Conservation (phyloP, 2,797 vertebrate genomes). For the Enteromius unitaeniatus region DNA sequence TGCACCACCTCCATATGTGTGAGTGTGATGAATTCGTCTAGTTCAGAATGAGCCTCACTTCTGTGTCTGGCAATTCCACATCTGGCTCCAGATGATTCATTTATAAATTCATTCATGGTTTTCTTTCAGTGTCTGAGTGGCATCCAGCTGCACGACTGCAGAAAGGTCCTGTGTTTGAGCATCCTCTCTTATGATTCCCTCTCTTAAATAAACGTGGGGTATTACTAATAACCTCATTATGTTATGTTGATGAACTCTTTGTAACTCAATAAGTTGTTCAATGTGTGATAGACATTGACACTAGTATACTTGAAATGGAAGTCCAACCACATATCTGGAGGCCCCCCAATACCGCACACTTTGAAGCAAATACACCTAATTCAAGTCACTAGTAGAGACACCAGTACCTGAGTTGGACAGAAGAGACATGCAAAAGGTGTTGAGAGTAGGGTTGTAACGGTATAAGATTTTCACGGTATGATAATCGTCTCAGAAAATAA, state of each 20-base stretch:
- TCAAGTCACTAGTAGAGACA: background rate
- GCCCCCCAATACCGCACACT: background rate
- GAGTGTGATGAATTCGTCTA: background rate
- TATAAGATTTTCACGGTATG: too few relatives aligned
- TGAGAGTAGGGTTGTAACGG: too few relatives aligned
- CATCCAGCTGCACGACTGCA: background rate
- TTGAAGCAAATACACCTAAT: background rate
- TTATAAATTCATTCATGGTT: background rate
- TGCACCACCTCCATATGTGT: background rate
- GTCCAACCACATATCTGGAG: background rate
- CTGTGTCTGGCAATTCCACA: constrained; percentile 3
- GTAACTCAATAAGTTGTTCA: background rate
- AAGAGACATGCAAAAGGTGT: too few relatives aligned
- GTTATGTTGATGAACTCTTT: too few relatives aligned
- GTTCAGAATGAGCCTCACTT: constrained; percentile 5
- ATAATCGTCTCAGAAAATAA: too few relatives aligned
- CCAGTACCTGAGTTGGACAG: background rate
- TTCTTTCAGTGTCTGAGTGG: background rate
- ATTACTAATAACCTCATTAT: background rate
- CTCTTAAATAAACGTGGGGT: background rate
- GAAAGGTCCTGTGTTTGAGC: background rate
- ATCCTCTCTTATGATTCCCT: background rate
- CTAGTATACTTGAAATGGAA: background rate
- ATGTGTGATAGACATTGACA: background rate
- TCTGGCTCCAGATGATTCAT: background rate